Base-by-base conservation (phyloP, 1,140 invertebrate species). In the Ditylenchus dipsaci region DNA sequence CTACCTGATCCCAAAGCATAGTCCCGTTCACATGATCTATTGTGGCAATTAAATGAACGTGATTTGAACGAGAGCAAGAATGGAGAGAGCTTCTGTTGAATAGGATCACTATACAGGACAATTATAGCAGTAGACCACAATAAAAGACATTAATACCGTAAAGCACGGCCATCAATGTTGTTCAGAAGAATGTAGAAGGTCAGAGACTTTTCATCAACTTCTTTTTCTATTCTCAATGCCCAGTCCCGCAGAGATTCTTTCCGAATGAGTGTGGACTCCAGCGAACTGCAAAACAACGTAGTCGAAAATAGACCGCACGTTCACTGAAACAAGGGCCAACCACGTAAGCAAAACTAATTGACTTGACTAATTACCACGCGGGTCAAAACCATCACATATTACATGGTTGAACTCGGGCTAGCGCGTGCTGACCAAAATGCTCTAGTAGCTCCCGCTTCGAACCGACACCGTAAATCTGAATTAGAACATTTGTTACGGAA, bases 1-100 rank as follows among this genome's bases (percentile, higher is more conserved):
- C 26, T 17, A 69, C 68, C 59, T 67, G 67, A 67, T 70, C 65
- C 68, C 68, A 70, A 17, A 70, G 15, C 19, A 67, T 53, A 13
- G 68, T 42, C 1, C 66, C 68, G 29, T 70, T 70, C 23, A 67
- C 57, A 42, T 70, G 68, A 59, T 70, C 68, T 5, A 70, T 57
- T 9, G 33, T 65, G 23, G 68, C 68, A 33, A 70, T 58, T 47
- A 70, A 26, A 17, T 56, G 45, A 47, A 70, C 59, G 1, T 9
- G 27, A 11, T 45, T 70, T 49, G 27, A 33, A 15, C 56, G 56
- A 38, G 30, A 65, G n/a, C n/a, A 47, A 70, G 27, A 64, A 71
- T 45, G 3, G 67, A 65, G 1, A 70, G 27, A 56, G 65, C 65
- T 49, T 47, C 58, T 71, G 68, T n/a, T 69, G 45, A 23, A 13